These are phyloP conservation scores for Galerucella pusilla DNA, from an alignment of 2,888 invertebrate species.

Conservation along the genomic window DNA sequence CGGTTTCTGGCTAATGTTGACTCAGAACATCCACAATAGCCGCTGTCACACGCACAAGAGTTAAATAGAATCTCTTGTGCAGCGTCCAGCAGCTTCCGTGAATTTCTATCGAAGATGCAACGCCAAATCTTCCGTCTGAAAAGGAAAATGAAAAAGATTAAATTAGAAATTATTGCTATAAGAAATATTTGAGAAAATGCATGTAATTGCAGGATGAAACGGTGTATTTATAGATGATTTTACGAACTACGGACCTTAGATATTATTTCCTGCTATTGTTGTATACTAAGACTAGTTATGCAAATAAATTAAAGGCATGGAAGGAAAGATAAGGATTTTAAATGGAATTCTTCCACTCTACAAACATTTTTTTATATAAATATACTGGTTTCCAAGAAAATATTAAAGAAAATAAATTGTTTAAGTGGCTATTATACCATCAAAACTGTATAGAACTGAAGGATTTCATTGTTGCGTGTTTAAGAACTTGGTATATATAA, in stretches of 20 bases:
- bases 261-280: too few relatives aligned
- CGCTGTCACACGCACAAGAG: slow-evolving; percentile 99
- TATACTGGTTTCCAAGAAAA: neutral
- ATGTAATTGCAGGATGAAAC: too few relatives aligned
- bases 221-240: too few relatives aligned
- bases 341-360: too few relatives aligned
- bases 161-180: neutral
- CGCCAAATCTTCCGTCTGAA: slow-evolving; percentile 1
- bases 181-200: too few relatives aligned
- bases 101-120: slow-evolving; percentile 66
- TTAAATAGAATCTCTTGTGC: slow-evolving; percentile 90
- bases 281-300: too few relatives aligned
- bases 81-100: slow-evolving; percentile 99
- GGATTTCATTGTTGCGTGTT: slow-evolving; percentile 31
- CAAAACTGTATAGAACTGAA: neutral
- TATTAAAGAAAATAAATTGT: neutral
- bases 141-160: neutral
- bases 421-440: neutral
- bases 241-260: too few relatives aligned
- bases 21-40: slow-evolving; percentile 88
- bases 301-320: too few relatives aligned
- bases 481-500: slow-evolving; percentile 11
- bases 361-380: too few relatives aligned
- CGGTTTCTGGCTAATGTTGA: slow-evolving; percentile 58
- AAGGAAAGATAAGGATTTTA: too few relatives aligned